These are phyloP conservation scores for Ophioninae sp. DNA, from an alignment of 2,888 invertebrate species.

Conservation along the genomic window DNA sequence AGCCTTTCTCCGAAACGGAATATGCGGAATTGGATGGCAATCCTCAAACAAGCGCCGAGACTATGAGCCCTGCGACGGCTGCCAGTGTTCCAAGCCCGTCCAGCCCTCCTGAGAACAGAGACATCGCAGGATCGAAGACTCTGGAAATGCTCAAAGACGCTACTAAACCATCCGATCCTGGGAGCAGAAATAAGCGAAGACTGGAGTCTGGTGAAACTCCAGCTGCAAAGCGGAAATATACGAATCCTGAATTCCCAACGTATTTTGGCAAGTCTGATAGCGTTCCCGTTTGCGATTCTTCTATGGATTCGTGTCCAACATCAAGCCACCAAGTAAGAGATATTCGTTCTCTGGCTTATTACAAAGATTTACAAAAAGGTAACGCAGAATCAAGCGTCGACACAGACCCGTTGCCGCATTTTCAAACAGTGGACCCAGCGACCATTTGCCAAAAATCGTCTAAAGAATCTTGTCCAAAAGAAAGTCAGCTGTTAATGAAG, in stretches of 20 bases:
- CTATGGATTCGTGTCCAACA: constrained; percentile 18
- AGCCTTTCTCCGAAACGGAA: constrained; percentile 71
- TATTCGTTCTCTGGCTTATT: background rate
- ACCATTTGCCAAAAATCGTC: constrained; percentile 63
- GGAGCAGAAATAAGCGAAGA: constrained; percentile 15
- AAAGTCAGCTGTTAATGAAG: constrained; percentile 62
- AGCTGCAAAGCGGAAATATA: constrained; percentile 49
- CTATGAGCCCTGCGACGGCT: constrained; percentile 76
- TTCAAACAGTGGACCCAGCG: background rate
- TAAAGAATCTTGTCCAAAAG: constrained; percentile 66
- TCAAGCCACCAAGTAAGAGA: constrained; percentile 12
- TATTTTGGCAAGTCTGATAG: constrained; percentile 40
- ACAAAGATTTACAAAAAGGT: constrained; percentile 1
- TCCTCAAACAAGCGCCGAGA: constrained; percentile 71
- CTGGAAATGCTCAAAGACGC: constrained; percentile 77
- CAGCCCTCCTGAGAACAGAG: constrained; percentile 77
- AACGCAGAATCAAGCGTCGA: background rate
- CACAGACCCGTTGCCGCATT: background rate
- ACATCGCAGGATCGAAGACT: constrained; percentile 77
- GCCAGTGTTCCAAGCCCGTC: constrained; percentile 80
- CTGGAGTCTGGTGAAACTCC: constrained; percentile 24
- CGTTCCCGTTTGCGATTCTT: constrained; percentile 21
- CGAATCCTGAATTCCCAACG: constrained; percentile 52
- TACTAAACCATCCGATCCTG: constrained; percentile 20
- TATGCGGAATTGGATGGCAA: constrained; percentile 73